These are phyloP conservation scores for Ateles fusciceps DNA, from an alignment of 2,797 vertebrate species.

Conservation along the genomic window DNA sequence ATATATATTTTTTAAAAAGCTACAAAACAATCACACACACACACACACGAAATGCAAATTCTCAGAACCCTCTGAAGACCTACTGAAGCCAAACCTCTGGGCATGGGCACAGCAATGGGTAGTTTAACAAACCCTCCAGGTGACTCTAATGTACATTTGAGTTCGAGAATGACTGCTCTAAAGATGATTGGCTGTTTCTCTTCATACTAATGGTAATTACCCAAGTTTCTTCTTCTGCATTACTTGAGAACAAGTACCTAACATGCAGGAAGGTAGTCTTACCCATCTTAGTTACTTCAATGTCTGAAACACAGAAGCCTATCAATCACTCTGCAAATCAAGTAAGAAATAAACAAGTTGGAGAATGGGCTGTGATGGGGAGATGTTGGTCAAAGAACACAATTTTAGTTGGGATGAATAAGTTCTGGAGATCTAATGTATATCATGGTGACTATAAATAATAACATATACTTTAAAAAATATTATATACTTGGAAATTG, in stretches of 20 bases:
- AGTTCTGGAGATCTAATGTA: background rate
- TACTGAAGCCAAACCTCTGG: background rate
- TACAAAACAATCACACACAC: background rate
- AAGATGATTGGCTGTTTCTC: background rate
- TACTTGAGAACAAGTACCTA: background rate
- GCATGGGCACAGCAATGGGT: rapidly evolving
- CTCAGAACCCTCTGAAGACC: background rate
- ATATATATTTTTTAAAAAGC: no score
- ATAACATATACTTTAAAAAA: background rate
- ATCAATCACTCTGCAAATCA: background rate
- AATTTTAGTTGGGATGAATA: background rate
- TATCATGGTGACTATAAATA: background rate
- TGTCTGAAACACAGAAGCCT: background rate
- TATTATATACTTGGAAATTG: background rate
- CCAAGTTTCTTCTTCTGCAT: background rate
- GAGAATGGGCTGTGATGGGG: background rate
- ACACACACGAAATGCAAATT: background rate
- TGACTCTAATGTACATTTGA: background rate
- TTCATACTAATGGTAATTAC: background rate
- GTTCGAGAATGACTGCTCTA: background rate
- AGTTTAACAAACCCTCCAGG: background rate
- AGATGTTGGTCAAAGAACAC: background rate
- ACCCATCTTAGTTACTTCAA: background rate
- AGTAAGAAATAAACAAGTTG: background rate
- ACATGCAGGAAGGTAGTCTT: background rate